Conservation (phyloP, 1,140 invertebrate genomes). For the Bombus balteatus region DNA sequence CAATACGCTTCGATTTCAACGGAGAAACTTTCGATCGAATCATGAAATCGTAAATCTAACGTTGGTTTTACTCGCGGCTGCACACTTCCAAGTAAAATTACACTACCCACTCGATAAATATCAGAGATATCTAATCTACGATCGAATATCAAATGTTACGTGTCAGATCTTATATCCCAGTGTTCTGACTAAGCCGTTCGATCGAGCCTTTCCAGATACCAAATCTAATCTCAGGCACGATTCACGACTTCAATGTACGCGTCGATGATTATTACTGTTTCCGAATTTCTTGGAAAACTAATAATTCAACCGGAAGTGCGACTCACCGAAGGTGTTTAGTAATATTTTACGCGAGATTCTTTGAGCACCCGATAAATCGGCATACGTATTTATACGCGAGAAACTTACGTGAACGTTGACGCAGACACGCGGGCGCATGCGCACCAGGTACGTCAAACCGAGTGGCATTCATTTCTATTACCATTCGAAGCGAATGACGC, state of each 20-base stretch:
- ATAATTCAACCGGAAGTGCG: background rate
- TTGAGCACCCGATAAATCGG: constrained; percentile 19
- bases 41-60: background rate
- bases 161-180: constrained; percentile 20
- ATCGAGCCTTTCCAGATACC: background rate
- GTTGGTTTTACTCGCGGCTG: background rate
- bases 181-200: constrained; percentile 13
- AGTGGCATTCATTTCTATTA: constrained; percentile 42
- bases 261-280: background rate
- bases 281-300: background rate
- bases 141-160: constrained; percentile 25
- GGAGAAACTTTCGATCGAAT: background rate
- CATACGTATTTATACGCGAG: constrained; percentile 4
- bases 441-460: constrained; percentile 27
- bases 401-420: constrained; percentile 5
- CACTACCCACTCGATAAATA: background rate
- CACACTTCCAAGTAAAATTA: background rate
- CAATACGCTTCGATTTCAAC: background rate
- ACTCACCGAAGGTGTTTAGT: background rate
- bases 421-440: constrained; percentile 4
- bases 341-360: background rate
- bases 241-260: background rate
- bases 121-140: constrained; percentile 23
- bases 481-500: constrained; percentile 41
- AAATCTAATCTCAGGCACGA: background rate